Evolutionary conservation across 2,888 invertebrate species (phyloP), one percentile per base, ranked within the genome.

Genomic region (Drosophila meridionalis): DNA sequence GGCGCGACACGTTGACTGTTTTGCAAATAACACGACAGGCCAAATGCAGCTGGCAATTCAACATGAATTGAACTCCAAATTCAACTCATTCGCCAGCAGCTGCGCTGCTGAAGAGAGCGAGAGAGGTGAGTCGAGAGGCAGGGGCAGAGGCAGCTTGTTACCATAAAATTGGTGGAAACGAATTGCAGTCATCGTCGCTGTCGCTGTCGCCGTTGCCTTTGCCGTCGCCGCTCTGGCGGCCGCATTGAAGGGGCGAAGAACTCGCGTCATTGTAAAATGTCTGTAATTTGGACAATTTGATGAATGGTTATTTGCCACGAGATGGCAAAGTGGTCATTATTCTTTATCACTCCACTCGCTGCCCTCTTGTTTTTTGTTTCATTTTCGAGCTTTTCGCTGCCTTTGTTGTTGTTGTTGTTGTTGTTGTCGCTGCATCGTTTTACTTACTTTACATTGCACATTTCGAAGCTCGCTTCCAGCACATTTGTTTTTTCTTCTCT

Each of bases 281-380:
- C 92, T 92, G 92, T 92, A 92, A 92, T 92, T 92, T 92, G 92
- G 92, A 92, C 91, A 92, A 91, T 92, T 92, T 92, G 92, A 92
- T 92, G 92, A 92, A 92, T 92, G 92, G 92, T 92, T 92, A 92
- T 92, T 92, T 92, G 92, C 92, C 92, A 92, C 92, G 92, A 92
- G 90, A 92, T 92, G 92, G 92, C 92, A 91, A 92, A 92, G 91
- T 91, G 92, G 92, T 91, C 92, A 92, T 92, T 92, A 92, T 92
- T 92, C 91, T 92, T 92, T 83, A 88, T 85, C 88, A 74, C 82
- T 83, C 77, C 70, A 66, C 83, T 77, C 74, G 57, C 36, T 70
- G 76, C 65, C 68, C 70, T 47, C 56, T 43, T 47, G 43, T 66
- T 69, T 66, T 66, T 60, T 48, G 43, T 70, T 62, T 56, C 36